These are phyloP conservation scores for Gryllus longicercus DNA, from an alignment of 2,888 invertebrate genomes.

Conservation along the genomic window DNA sequence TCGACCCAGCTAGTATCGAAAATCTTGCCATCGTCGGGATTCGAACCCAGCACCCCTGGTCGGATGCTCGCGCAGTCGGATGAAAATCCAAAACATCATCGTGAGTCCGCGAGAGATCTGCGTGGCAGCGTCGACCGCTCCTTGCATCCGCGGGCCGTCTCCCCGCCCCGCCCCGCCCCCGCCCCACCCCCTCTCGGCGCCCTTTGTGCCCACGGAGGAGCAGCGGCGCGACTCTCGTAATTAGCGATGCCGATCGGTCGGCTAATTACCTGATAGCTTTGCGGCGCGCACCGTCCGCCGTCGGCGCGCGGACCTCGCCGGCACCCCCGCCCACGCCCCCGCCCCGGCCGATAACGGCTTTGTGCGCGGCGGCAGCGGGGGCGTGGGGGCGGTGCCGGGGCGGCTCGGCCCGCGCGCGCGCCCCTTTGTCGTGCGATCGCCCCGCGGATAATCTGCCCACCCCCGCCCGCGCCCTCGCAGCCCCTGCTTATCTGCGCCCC, in stretches of 20 bases:
- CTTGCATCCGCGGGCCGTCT: background rate
- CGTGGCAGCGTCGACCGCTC: too few relatives aligned
- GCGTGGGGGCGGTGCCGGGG: background rate
- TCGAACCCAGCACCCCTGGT: too few relatives aligned
- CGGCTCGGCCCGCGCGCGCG: background rate
- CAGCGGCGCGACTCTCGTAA: background rate
- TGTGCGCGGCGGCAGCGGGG: background rate
- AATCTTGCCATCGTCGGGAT: too few relatives aligned
- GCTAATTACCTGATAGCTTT: constrained; percentile 17
- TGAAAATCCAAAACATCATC: too few relatives aligned
- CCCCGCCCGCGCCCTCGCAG: background rate
- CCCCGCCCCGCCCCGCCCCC: background rate
- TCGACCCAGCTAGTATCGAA: too few relatives aligned
- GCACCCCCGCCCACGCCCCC: background rate
- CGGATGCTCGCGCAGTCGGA: too few relatives aligned
- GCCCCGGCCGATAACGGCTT: background rate
- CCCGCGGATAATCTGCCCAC: background rate
- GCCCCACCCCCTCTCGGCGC: background rate
- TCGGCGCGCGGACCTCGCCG: background rate
- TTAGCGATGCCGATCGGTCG: background rate
- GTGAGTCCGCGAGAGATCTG: too few relatives aligned
- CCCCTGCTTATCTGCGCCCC: background rate
- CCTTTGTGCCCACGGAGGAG: background rate
- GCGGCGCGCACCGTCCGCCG: background rate
- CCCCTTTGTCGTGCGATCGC: constrained; percentile 1